Conservation (phyloP, 1,140 invertebrate species). For the Helicorthomorpha holstii region DNA sequence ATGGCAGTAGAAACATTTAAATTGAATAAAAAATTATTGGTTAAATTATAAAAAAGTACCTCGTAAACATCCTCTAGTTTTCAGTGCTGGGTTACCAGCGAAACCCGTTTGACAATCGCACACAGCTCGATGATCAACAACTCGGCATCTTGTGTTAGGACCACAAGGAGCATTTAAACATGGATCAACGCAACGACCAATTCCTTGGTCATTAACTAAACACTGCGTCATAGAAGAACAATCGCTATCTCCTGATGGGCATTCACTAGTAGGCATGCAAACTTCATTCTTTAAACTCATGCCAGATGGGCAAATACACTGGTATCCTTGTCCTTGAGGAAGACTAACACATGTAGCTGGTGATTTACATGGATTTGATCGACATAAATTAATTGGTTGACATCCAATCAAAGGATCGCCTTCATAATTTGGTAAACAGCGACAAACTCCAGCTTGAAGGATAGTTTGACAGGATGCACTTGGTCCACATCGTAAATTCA, state of each 20-base stretch:
- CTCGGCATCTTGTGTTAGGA: slow-evolving; percentile 18
- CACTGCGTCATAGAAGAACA: slow-evolving; percentile 18
- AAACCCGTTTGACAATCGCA: slow-evolving; percentile 21
- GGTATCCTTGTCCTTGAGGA: slow-evolving; percentile 57
- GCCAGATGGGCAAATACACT: slow-evolving; percentile 59
- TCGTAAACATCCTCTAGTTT: slow-evolving; percentile 25
- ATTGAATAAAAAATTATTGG: neutral
- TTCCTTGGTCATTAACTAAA: slow-evolving; percentile 11
- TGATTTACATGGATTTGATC: slow-evolving; percentile 56
- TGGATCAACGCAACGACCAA: slow-evolving; percentile 14
- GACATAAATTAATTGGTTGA: slow-evolving; percentile 56
- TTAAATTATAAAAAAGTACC: neutral
- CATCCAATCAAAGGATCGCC: slow-evolving; percentile 58
- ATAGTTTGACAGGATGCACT: slow-evolving; percentile 62
- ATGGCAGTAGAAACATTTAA: neutral
- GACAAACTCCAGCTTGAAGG: slow-evolving; percentile 54
- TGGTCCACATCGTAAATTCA: slow-evolving; percentile 49
- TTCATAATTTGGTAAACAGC: slow-evolving; percentile 57
- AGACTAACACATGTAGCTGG: slow-evolving; percentile 66
- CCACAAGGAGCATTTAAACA: slow-evolving; percentile 18
- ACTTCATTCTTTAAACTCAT: slow-evolving; percentile 6
- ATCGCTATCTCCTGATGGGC: slow-evolving; percentile 16
- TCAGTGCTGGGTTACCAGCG: slow-evolving; percentile 20
- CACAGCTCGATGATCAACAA: slow-evolving; percentile 18
- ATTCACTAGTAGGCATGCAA: slow-evolving; percentile 12